Evolutionary conservation across 1,140 invertebrate species (phyloP).

Genomic region (Brachionus calyciflorus): DNA sequence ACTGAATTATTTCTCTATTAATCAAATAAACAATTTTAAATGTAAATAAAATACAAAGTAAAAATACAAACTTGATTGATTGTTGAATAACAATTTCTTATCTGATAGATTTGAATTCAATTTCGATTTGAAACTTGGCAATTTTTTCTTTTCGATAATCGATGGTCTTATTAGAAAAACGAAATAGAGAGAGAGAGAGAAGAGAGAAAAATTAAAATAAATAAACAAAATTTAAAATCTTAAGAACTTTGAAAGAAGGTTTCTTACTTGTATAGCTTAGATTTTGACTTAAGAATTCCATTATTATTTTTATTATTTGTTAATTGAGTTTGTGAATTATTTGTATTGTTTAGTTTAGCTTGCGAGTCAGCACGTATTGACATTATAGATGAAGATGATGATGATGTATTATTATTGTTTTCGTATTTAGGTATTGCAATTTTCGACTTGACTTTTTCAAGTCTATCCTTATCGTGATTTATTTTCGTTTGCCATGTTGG

Average conservation of each 20-base stretch:
- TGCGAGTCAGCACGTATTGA: slow-evolving; percentile 39
- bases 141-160: slow-evolving; percentile 9
- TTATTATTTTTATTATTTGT: slow-evolving; percentile 13
- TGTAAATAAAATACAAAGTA: background rate
- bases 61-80: slow-evolving; percentile 32
- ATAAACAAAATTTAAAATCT: too few relatives aligned
- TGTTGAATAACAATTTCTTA: background rate
- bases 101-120: background rate
- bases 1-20: background rate
- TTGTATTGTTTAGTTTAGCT: too few relatives aligned
- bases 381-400: slow-evolving; percentile 31
- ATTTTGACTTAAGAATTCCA: slow-evolving; percentile 17
- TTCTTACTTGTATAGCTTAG: slow-evolving; percentile 37
- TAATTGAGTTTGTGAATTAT: slow-evolving; percentile 34
- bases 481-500: slow-evolving; percentile 32
- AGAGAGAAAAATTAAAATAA: background rate
- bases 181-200: background rate
- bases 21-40: slow-evolving; percentile 12
- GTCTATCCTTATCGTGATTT: background rate
- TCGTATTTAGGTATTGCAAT: background rate
- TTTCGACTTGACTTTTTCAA: background rate
- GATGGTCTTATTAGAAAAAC: slow-evolving; percentile 15
- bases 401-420: slow-evolving; percentile 27
- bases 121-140: slow-evolving; percentile 21
- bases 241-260: too few relatives aligned